phyloP scores from a whole-genome alignment of 53 echinoderm and acorn worm genomes.

The Luidia sarsii region DNA sequence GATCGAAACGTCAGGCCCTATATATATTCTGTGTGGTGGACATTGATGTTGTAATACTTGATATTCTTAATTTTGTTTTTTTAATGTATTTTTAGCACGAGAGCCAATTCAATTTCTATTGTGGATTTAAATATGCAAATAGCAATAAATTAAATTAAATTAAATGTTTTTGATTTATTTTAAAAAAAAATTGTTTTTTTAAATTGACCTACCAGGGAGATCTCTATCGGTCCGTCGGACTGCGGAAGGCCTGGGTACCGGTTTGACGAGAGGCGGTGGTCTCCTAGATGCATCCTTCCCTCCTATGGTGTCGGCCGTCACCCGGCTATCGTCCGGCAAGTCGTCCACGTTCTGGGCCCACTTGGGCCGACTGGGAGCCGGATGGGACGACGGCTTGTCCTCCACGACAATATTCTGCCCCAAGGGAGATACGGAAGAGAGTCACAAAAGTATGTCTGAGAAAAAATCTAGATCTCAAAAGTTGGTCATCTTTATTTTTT shows the following conservation, averaged over 20 bases:
- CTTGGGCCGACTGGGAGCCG: conserved; percentile 56
- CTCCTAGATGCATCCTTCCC: conserved; percentile 70
- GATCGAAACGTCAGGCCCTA: too few relatives aligned
- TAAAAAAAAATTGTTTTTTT: neutral
- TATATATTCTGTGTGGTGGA: too few relatives aligned
- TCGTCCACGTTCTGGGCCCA: conserved; percentile 71
- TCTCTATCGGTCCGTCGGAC: conserved; percentile 40
- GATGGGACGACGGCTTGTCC: conserved; percentile 12
- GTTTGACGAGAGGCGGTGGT: conserved; percentile 55
- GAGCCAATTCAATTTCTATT: too few relatives aligned
- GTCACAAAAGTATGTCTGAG: too few relatives aligned
- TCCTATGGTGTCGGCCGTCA: conserved; percentile 58
- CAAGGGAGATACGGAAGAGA: too few relatives aligned
- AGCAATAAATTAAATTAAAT: neutral
- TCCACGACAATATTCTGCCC: conserved; percentile 20
- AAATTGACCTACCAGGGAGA: conserved; percentile 46
- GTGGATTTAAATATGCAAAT: neutral
- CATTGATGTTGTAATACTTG: too few relatives aligned
- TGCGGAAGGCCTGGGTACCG: conserved; percentile 23
- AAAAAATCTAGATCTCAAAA: too few relatives aligned
- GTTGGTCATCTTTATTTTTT: too few relatives aligned
- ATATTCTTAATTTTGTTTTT: too few relatives aligned
- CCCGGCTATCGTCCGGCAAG: conserved; percentile 16
- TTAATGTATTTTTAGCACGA: too few relatives aligned
- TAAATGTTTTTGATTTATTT: neutral